phyloP scores from a whole-genome alignment of 2,113 vertebrate genomes.

The Sapajus apella region DNA sequence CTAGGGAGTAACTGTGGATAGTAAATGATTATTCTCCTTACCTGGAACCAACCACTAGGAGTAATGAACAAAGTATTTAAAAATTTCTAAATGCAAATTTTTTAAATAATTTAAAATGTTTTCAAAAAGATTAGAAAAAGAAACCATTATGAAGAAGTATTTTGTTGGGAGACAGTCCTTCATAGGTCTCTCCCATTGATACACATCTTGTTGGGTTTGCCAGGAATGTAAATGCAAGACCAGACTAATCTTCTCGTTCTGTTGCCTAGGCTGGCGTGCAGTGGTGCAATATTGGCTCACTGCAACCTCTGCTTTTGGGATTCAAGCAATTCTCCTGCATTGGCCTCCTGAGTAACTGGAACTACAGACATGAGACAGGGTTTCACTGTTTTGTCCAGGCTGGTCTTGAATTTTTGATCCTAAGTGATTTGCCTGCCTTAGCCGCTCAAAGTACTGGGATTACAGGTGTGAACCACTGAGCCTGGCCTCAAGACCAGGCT shows the following conservation, averaged over 20 bases:
- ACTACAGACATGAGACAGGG: no score
- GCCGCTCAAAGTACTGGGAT: no score
- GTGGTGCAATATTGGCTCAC: no score
- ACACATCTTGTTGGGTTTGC: background rate
- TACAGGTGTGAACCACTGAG: no score
- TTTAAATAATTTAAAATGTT: background rate
- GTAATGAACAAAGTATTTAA: constrained; percentile 14
- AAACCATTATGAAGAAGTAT: background rate
- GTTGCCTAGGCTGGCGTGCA: no score
- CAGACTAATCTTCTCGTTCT: no score
- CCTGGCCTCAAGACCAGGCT: background rate
- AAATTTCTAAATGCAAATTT: background rate
- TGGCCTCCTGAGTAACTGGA: no score
- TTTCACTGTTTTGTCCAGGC: no score
- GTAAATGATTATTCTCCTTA: background rate
- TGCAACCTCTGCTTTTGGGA: no score
- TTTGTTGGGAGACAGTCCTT: background rate
- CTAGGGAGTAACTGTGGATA: background rate
- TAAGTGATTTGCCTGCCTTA: no score
- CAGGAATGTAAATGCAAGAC: background rate
- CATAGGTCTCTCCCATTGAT: background rate
- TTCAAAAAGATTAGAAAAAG: background rate
- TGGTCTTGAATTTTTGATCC: no score
- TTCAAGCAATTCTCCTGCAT: no score
- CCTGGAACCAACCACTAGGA: background rate